Base-by-base conservation (phyloP, 2,797 vertebrate genomes). In the Semotilus atromaculatus region DNA sequence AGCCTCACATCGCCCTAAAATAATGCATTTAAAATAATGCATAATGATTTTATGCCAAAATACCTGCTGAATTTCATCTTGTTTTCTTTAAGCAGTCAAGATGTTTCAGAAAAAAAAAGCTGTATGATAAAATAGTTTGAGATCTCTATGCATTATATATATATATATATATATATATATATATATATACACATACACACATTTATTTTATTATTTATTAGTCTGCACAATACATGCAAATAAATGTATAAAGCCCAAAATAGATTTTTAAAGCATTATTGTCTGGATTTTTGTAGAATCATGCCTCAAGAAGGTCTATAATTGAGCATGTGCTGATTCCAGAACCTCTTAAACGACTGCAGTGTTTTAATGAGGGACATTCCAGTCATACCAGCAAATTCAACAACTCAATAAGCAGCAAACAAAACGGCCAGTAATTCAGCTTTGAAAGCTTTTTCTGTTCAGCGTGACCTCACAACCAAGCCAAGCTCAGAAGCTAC, bases 341-440 rank as follows among this genome's bases (percentile, higher is more conserved):
- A 85, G 74, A n/a, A n/a, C 51, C 26, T 80, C 48, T 76, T 62
- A 73, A 86, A 82, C 26, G 23, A 66, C 45, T 85, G 68, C 79
- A 26, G 55, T 72, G 70, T 80, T 31, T 23, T 66, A 86, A 85
- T 66, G 90, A 91, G 89, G 91, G 87, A 87, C 89, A 93, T 93
- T 92, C 92, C 87, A 51, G 62, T 86, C 89, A 86, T 91, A 86
- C 87, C 88, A 75, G 45, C 7, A 81, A 85, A 82, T 91, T 90
- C 85, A 85, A 89, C 90, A 88, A 90, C 90, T 84, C 89, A 87
- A 88, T 82, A 84, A 88, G 85, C 88, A 67, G 81, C 87, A 87
- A 90, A 74, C 85, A 85, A 82, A 55, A 34, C 10, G 1, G 21
- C 58, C 77, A 55, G 23, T 2, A 64, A 29, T 71, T 71, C 82